phyloP scores from a whole-genome alignment of 2,888 invertebrate genomes.

The Rhogogaster chlorosoma region DNA sequence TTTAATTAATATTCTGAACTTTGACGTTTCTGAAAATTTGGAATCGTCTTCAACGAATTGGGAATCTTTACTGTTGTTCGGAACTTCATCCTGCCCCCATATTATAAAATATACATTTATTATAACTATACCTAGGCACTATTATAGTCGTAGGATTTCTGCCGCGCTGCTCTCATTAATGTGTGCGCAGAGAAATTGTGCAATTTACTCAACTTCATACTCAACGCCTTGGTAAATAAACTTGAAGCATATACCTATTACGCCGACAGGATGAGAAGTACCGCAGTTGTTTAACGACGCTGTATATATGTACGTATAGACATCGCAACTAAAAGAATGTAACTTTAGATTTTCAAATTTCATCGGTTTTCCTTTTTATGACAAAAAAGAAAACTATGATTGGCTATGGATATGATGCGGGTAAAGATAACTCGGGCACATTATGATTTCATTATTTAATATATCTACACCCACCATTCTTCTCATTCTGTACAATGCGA shows the following conservation, averaged over 20 bases:
- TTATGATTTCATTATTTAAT: too few species aligned
- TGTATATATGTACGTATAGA: neutral
- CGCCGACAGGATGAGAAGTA: neutral
- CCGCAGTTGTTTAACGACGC: neutral
- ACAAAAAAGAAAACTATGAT: too few species aligned
- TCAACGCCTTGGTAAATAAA: constrained; percentile 19
- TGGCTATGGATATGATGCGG: too few species aligned
- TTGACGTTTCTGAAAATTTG: too few species aligned
- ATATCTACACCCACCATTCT: too few species aligned
- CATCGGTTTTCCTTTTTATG: neutral
- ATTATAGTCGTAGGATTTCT: neutral
- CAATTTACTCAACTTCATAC: constrained; percentile 7
- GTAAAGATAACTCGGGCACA: too few species aligned
- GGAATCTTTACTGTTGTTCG: too few species aligned
- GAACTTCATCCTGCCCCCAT: too few species aligned
- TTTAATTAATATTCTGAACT: too few species aligned
- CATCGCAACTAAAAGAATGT: neutral
- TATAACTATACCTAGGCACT: neutral
- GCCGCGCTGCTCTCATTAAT: constrained; percentile 15
- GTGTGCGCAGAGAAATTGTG: constrained; percentile 2
- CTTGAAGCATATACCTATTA: neutral
- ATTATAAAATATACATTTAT: too few species aligned
- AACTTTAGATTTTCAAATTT: neutral
- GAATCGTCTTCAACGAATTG: too few species aligned
- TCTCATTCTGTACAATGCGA: neutral